phyloP scores from a whole-genome alignment of 2,888 invertebrate species.

The Eledone cirrhosa region DNA sequence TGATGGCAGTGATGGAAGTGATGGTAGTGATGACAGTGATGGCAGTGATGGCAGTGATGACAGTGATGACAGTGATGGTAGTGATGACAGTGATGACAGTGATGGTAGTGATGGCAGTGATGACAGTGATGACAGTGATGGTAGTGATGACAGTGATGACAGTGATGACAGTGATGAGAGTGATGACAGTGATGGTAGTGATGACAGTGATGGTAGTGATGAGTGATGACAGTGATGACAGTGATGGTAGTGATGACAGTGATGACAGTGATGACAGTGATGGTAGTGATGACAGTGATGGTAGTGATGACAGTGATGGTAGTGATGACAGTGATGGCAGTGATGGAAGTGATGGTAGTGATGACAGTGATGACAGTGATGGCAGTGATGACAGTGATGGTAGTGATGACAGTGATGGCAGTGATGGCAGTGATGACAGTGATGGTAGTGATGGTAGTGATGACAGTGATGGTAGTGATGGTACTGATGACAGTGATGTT shows the following conservation, averaged over 20 bases:
- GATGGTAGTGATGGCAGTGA: conserved; percentile 4
- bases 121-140: background rate
- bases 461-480: conserved; percentile 11
- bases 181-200: too few species aligned
- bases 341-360: too few species aligned
- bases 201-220: too few species aligned
- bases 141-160: too few species aligned
- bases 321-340: too few species aligned
- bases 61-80: conserved; percentile 7
- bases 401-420: conserved; percentile 2
- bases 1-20: too few species aligned
- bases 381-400: conserved; percentile 13
- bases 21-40: background rate
- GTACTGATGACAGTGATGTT: too few species aligned
- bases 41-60: conserved; percentile 1
- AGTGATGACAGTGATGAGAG: too few species aligned
- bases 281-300: conserved; percentile 1
- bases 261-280: background rate
- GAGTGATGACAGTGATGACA: conserved; percentile 11
- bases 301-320: conserved; percentile 3
- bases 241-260: conserved; percentile 5
- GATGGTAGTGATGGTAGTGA: background rate
- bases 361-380: too few species aligned
- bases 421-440: conserved; percentile 5
- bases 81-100: background rate